Base-by-base conservation (phyloP, 2,888 invertebrate genomes). In the Drosophila conformis region DNA sequence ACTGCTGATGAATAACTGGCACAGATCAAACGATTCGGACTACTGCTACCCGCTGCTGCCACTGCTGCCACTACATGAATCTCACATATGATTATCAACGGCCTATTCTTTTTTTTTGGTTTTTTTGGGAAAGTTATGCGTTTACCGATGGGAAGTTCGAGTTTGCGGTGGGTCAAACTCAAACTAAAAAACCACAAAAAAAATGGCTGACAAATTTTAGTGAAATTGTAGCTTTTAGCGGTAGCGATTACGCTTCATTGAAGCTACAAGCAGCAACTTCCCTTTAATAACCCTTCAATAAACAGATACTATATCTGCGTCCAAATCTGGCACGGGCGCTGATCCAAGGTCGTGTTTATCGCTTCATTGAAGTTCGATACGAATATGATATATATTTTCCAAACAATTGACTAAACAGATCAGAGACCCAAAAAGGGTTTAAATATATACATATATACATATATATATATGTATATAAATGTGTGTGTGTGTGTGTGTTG, bases 391-490 rank as follows among this genome's bases (percentile, higher is more conserved):
- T 75, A 79, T 66, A 86, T 92, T 92, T 92, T 92, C 92, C 92
- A 91, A 92, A 87, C 92, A 92, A 92, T 92, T 92, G 92, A 90
- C 88, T 86, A 86, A 91, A 89, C 91, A 90, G 87, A 85, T 65
- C 51, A 69, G 36, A 69, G 63, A 73, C 38, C 69, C 73, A 77
- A 90, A 89, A 83, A 87, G 89, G 80, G 85, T 88, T 81, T 80
- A 73, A 79, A 83, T 74, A 70, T 80, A 13, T 38, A 40, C 18
- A 83, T 74, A 70, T 80, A 13, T 38, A 40, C 11, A 46, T 11
- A 21, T 3, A 13, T 42, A 42, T 21, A 2, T 4, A 5, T 21
- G 6, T 40, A 4, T 38, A 18, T 31, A 31, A 10, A 10, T 31
- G 31, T 33, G 25, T 54, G 35, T 29, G 33, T 29, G 21, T 35